Base-by-base conservation (phyloP, 2,888 invertebrate species). In the Tigriopus californicus region DNA sequence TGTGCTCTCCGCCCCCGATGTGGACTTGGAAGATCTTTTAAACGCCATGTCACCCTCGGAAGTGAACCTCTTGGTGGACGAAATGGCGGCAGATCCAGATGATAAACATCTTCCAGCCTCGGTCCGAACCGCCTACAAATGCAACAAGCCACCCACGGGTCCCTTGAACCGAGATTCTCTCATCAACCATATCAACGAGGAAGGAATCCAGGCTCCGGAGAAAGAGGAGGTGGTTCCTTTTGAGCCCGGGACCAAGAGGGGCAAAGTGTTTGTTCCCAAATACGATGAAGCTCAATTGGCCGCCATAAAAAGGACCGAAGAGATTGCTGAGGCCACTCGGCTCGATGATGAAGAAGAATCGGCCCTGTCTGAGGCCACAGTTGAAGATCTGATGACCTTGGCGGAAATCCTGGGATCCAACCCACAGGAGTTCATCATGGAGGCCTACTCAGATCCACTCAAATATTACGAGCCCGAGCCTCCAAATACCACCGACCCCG, bases 121-220 rank as follows among this genome's bases (percentile, higher is more conserved):
- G 1, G 59, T 59, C 40, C 15, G 59, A 40, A 56, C 20, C 15
- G 20, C 56, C 44, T 59, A 59, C 41, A 49, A 41, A 11, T 97
- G 95, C 69, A 82, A 82, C 66, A 98, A 97, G 75, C 80, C 80
- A 67, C 82, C 97, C n/a, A 97, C 97, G 24, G 97, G 97, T 49
- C 94, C 95, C 18, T 77, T 94, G 67, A 85, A 92, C 74, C 80
- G 97, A 62, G 91, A 92, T 74, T 87, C 91, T 71, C 76, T 94
- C 58, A 86, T 95, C 68, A 88, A 91, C 70, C 91, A 90, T 74
- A 87, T 94, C 67, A 95, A 95, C 73, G 94, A 92, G 73, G 88
- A 92, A 71, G 97, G 97, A 12, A 76, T 91, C 66, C 92, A 92
- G 73, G 91, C 97, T 61, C 94, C 94, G 58, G 98, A 98, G 74